A percentile compares a stretch with the other conserved stretches of the same genome.
phyloP scores from a whole-genome alignment of 2,797 vertebrate species.

The Tympanoctomys barrerae region DNA sequence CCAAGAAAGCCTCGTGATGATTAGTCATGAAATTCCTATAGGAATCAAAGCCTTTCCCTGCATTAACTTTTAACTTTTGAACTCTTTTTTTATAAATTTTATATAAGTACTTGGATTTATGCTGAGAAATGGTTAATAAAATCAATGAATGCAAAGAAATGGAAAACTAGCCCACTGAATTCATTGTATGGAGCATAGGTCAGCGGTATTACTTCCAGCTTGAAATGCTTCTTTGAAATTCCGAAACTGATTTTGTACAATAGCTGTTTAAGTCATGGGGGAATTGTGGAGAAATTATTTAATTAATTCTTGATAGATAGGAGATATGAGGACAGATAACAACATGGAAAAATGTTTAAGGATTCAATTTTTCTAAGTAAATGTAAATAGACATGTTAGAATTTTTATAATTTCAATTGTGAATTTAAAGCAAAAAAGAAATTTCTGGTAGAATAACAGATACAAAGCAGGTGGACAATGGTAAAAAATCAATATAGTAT shows the following conservation, averaged over 20 bases:
- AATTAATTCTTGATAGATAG: constrained; percentile 15
- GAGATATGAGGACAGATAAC: neutral
- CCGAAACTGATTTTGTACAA: neutral
- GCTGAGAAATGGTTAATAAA: neutral
- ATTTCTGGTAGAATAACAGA: neutral
- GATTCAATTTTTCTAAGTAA: neutral
- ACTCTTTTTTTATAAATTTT: neutral
- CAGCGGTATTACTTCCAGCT: neutral
- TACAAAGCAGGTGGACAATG: neutral
- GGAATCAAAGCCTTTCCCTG: neutral
- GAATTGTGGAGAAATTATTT: neutral
- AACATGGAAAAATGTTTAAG: neutral
- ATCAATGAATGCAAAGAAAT: neutral
- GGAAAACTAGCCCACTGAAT: neutral
- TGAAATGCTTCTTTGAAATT: neutral
- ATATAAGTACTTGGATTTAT: neutral
- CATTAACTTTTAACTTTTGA: neutral
- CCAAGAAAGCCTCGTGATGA: neutral
- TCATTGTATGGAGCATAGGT: neutral
- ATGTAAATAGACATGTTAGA: neutral
- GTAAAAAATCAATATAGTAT: neutral
- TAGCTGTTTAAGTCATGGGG: neutral
- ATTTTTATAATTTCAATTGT: neutral
- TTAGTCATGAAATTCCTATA: neutral
- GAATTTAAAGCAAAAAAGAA: neutral